Evolutionary conservation across 2,888 invertebrate species (phyloP).

Genomic region (Resseliella maxima): DNA sequence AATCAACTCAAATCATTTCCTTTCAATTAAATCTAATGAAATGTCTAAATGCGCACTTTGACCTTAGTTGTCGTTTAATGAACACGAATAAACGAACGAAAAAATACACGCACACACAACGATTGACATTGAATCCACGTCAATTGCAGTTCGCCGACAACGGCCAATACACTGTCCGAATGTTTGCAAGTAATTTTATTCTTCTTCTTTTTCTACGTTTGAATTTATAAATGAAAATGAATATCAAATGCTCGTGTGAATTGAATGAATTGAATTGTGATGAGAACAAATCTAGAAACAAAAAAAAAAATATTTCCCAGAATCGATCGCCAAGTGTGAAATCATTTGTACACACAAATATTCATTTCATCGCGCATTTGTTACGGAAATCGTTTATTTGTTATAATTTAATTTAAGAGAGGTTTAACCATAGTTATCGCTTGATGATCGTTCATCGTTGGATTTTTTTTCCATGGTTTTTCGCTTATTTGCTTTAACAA

Average conservation of each 20-base stretch:
- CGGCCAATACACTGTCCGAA: no score
- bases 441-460: conserved; percentile 5
- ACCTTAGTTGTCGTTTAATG: not conserved
- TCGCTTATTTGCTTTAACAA: not conserved
- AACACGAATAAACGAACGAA: not conserved
- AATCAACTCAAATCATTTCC: conserved; percentile 38
- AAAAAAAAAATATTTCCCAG: not conserved
- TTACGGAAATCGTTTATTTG: not conserved
- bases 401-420: not conserved
- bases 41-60: conserved; percentile 35
- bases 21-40: conserved; percentile 52
- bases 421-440: not conserved
- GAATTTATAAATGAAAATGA: no score
- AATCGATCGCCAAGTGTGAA: no score
- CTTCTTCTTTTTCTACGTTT: no score
- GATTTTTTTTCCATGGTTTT: not conserved
- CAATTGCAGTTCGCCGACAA: no score
- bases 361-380: not conserved
- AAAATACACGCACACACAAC: no score
- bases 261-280: not conserved
- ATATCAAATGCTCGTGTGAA: no score
- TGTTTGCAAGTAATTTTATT: no score
- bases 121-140: conserved; percentile 17
- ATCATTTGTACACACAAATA: no score
- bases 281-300: not conserved